Percentiles rank a stretch among this genome's conserved stretches.
phyloP scores from a whole-genome alignment of 2,797 vertebrate genomes.

The Tamandua tetradactyla region DNA sequence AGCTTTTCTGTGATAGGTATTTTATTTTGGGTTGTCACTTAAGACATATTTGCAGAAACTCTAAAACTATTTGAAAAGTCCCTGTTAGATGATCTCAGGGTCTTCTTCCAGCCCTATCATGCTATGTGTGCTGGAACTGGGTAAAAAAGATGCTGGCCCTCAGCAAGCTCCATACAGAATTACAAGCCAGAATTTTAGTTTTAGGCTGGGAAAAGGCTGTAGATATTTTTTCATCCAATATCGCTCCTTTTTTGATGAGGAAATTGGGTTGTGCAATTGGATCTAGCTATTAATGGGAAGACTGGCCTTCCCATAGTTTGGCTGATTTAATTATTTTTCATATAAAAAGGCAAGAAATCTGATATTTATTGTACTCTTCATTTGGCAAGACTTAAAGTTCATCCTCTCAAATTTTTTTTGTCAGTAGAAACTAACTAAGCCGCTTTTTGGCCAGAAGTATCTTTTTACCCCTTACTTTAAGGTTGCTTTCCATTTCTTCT shows the following conservation, averaged over 20 bases:
- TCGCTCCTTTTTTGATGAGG: neutral
- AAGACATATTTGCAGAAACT: neutral
- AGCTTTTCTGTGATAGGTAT: neutral
- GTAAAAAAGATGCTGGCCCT: neutral
- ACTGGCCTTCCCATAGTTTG: neutral
- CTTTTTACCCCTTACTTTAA: neutral
- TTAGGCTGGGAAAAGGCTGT: neutral
- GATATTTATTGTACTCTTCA: neutral
- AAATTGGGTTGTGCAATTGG: neutral
- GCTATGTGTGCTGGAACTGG: neutral
- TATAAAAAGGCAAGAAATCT: neutral
- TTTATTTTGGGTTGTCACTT: neutral
- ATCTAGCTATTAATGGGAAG: neutral
- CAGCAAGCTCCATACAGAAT: neutral
- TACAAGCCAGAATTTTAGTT: neutral
- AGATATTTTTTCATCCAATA: neutral
- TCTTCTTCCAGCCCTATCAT: neutral
- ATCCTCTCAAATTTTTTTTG: neutral
- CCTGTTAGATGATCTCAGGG: neutral
- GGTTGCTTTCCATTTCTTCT: neutral
- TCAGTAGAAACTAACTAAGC: neutral
- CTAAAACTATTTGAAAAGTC: neutral
- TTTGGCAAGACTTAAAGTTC: conserved; percentile 18
- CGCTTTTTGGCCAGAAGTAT: neutral
- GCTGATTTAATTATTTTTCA: neutral